These are phyloP conservation scores for Folsomia candida DNA, from an alignment of 2,888 invertebrate species.

Conservation along the genomic window DNA sequence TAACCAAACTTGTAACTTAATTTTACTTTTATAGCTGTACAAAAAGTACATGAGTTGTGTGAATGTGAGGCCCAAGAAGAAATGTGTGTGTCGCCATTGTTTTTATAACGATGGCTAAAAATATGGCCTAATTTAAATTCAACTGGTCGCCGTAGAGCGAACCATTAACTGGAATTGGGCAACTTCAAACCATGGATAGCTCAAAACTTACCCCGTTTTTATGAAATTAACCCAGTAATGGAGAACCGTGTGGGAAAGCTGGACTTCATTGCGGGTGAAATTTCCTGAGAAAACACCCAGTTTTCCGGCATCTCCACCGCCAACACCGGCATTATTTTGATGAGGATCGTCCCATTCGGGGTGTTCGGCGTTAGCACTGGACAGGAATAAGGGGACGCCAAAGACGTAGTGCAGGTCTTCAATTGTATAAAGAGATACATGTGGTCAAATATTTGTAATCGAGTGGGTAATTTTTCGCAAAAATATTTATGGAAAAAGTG, in stretches of 20 bases:
- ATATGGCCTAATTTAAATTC: not conserved
- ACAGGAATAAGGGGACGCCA: constrained; percentile 71
- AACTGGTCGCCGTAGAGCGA: too few species aligned
- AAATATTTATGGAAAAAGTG: too few species aligned
- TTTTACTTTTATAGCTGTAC: not conserved
- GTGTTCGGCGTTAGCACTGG: constrained; percentile 16
- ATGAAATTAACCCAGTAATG: constrained; percentile 91
- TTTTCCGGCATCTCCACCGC: constrained; percentile 11
- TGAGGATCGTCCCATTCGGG: constrained; percentile 2
- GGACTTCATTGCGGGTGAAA: constrained; percentile 82
- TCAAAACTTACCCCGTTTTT: constrained; percentile 80
- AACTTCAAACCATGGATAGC: not conserved
- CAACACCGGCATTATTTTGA: not conserved
- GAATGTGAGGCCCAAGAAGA: too few species aligned
- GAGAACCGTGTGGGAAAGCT: constrained; percentile 84
- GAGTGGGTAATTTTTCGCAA: too few species aligned
- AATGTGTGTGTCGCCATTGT: too few species aligned
- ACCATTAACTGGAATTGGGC: too few species aligned
- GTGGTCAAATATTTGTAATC: too few species aligned
- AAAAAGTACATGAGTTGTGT: too few species aligned
- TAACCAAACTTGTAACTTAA: not conserved
- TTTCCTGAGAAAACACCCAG: constrained; percentile 76
- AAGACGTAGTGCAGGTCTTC: constrained; percentile 89
- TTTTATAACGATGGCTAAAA: too few species aligned
- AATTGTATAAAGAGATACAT: too few species aligned